Evolutionary conservation across 2,888 invertebrate genomes (phyloP), one percentile per base, ranked within the genome.

Genomic region (Erpobdella octoculata): DNA sequence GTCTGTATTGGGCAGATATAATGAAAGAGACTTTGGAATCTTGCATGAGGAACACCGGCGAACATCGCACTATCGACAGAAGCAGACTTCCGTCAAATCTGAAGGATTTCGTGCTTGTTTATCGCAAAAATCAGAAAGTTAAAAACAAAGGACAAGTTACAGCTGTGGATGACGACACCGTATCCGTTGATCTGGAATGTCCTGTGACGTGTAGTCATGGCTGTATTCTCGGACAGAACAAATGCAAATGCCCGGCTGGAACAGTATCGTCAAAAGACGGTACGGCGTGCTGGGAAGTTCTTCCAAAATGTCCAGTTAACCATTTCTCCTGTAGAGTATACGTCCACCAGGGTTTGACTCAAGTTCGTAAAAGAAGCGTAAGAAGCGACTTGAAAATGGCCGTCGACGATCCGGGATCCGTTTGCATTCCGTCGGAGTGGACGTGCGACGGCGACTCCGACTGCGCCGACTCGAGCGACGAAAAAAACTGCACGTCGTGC

Each of bases 381-480:
- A 41, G 6, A 61, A 31, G 31, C 8, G 28, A 18, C 3, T 2
- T 6, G 33, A 31, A 62, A 4, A n/a, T 33, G 8, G n/a, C n/a
- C 33, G 25, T 25, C 31, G 28, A 53, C 15, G 62, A 62, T 6
- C 31, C 18, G 8, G 33, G 46, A 15, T 15, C 12, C n/a, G 36
- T 31, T n/a, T 69, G 69, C 69, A 35, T 69, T n/a, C 69, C 69
- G 8, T 0, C 3, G 25, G 28, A 28, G n/a, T 69, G 69, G 69
- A 53, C 15, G 18, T 69, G 69, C 25, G 69, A 69, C 21, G 69
- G 69, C 9, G 15, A 69, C 21, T 33, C 9, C 0, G 69, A 69
- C n/a, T 69, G 69, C 35, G n/a, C 8, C 3, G 58, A 53, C 12
- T n/a, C 8, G 0, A 58, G 35, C 25, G 69, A 69, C 21, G 69